Evolutionary conservation across 2,113 vertebrate species (phyloP), one percentile per base, ranked within the genome.

Genomic region (Antigone vipio): DNA sequence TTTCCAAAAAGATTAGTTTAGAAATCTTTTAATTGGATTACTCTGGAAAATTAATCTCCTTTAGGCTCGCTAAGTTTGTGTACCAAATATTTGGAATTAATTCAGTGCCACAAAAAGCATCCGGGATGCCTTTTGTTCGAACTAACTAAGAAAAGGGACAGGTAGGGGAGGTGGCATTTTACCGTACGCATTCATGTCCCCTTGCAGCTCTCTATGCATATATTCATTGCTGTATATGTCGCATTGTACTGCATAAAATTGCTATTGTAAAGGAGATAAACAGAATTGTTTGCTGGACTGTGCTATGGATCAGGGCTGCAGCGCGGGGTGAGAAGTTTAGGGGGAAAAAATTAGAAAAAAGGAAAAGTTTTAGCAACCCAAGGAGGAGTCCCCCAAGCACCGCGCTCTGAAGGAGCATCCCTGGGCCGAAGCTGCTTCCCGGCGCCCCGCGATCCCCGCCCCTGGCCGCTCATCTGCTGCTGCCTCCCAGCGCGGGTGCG

Each of bases 11-110:
- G 97, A 98, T 98, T 97, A 98, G 88, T 98, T 98, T 94, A 96
- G 95, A 98, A 98, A 98, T 97, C 97, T 98, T 98, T 98, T 98
- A 98, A 98, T 98, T 98, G 98, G 97, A 98, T 98, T 98, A 97
- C 92, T 93, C 78, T 93, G 95, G 90, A 96, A 97, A 98, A 98
- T 97, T 97, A 98, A 98, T 97, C 97, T 98, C 96, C 94, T 97
- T 98, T 96, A 96, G 94, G 91, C 67, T 97, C 52, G 24, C 87
- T 97, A 97, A 97, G 94, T 98, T 98, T 98, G 97, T 97, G 89
- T 98, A 98, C 94, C 89, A 97, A 97, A 96, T 97, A 94, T 95
- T 67, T 69, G 75, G 95, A 98, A 97, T 83, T 90, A 97, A 97
- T 95, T 93, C 78, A n/a, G 40, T 20, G 76, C 49, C 63, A 94